phyloP scores from a whole-genome alignment of 1,140 invertebrate genomes.

The Zaprionus ghesquierei region DNA sequence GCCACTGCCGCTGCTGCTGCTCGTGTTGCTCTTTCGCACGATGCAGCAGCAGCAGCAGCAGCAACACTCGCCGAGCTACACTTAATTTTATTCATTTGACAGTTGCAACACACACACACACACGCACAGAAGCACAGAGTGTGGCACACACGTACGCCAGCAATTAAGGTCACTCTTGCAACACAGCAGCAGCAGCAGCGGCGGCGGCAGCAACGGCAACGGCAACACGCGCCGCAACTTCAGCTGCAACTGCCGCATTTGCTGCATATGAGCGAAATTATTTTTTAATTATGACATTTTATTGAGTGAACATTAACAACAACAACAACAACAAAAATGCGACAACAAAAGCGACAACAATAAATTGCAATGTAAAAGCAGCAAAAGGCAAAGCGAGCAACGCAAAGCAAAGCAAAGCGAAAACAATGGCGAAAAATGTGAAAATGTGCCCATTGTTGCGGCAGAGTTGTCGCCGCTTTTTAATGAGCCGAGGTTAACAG shows the following conservation, averaged over 20 bases:
- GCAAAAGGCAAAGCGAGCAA: no score
- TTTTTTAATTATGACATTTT: slow-evolving; percentile 80
- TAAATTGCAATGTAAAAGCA: slow-evolving; percentile 5
- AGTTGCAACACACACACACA: slow-evolving; percentile 56
- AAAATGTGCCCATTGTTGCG: slow-evolving; percentile 15
- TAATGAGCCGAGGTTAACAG: slow-evolving; percentile 29
- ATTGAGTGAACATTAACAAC: slow-evolving; percentile 77
- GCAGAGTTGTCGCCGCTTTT: neutral
- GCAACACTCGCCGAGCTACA: slow-evolving; percentile 52
- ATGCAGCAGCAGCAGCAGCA: slow-evolving; percentile 31
- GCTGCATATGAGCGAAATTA: slow-evolving; percentile 51
- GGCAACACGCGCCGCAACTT: slow-evolving; percentile 14
- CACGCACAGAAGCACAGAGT: slow-evolving; percentile 14
- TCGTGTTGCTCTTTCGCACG: slow-evolving; percentile 39
- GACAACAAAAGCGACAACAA: slow-evolving; percentile 28
- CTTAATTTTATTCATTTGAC: slow-evolving; percentile 82
- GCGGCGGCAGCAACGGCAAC: slow-evolving; percentile 9
- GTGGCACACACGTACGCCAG: slow-evolving; percentile 63
- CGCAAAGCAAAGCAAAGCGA: no score
- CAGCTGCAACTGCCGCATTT: slow-evolving; percentile 38
- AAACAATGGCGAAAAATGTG: neutral
- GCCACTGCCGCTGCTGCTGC: slow-evolving; percentile 51
- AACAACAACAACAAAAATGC: no score
- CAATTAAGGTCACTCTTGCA: slow-evolving; percentile 73
- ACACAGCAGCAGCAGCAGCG: slow-evolving; percentile 13